Evolutionary conservation across 1,140 invertebrate species (phyloP), one percentile per base, ranked within the genome.

Genomic region (Mercenaria mercenaria): DNA sequence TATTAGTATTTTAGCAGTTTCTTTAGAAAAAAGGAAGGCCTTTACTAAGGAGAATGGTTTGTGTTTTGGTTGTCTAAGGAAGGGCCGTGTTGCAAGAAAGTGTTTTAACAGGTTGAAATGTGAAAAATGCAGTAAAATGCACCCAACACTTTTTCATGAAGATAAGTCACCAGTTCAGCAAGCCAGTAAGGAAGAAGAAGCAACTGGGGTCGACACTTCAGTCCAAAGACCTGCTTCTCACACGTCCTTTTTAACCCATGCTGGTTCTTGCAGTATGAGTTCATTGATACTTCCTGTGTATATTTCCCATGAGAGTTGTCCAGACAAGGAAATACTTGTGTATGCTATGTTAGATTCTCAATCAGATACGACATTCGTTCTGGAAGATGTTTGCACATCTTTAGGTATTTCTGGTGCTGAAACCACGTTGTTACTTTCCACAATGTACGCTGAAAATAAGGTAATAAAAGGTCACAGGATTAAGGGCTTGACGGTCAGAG

Each of bases 291-390:
- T 83, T n/a, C 81, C 81, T 26, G 81, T 83, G 6, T 83, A 64
- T 61, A 13, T 83, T 39, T 83, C 81, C 18, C 56, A 83, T 83
- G n/a, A 13, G 18, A 26, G 29, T 47, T 26, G n/a, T 29, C 56
- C 56, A 59, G 23, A 59, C 20, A 59, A 26, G 3, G 81, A 83
- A 32, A 50, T 39, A 69, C 39, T 83, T 10, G 59, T 83, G 6
- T 83, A 83, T 47, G 61, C 81, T 4, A 11, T 83, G 34, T 52
- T 83, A 13, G 81, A 83, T 34, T 29, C 81, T 15, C 81, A 83
- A 34, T 83, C 81, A 11, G 77, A 81, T 26, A 81, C 77, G 10
- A 83, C 81, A n/a, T 83, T 83, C 41, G 37, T 83, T 15, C 39
- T 67, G 1, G 59, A 39, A 26, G 29, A 61, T 11, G 43, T 26